These are phyloP conservation scores for Lasioglossum vierecki DNA, from an alignment of 2,888 invertebrate genomes.

Conservation along the genomic window DNA sequence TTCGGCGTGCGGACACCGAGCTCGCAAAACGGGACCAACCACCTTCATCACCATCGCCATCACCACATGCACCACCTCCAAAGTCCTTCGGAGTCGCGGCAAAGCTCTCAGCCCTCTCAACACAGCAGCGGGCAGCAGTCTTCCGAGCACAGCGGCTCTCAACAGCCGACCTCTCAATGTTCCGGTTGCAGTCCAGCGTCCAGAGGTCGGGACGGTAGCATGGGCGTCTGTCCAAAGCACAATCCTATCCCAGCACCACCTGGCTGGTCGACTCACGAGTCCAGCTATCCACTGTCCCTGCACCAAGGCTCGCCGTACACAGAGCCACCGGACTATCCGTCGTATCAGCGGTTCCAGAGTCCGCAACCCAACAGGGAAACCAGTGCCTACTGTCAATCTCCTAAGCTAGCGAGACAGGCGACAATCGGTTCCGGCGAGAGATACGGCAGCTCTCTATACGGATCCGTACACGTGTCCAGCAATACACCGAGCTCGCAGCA, in stretches of 20 bases:
- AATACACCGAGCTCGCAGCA: slow-evolving; percentile 72
- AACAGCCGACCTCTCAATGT: slow-evolving; percentile 71
- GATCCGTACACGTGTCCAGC: slow-evolving; percentile 71
- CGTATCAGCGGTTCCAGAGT: slow-evolving; percentile 77
- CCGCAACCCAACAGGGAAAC: slow-evolving; percentile 70
- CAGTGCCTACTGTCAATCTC: slow-evolving; percentile 62
- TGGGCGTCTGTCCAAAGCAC: slow-evolving; percentile 75
- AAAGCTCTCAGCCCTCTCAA: slow-evolving; percentile 61
- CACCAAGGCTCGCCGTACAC: slow-evolving; percentile 65
- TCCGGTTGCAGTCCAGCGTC: slow-evolving; percentile 75
- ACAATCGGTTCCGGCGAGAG: slow-evolving; percentile 78
- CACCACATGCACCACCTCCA: slow-evolving; percentile 63
- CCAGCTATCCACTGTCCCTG: slow-evolving; percentile 63
- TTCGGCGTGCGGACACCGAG: slow-evolving; percentile 84
- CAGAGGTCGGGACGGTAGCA: slow-evolving; percentile 69
- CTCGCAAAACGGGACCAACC: slow-evolving; percentile 73
- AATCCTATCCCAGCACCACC: slow-evolving; percentile 80
- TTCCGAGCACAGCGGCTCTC: slow-evolving; percentile 48
- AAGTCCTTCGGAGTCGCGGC: slow-evolving; percentile 53
- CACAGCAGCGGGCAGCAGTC: slow-evolving; percentile 50
- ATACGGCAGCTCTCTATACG: slow-evolving; percentile 78
- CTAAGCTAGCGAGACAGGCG: slow-evolving; percentile 64
- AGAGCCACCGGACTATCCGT: slow-evolving; percentile 73
- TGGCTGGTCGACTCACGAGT: slow-evolving; percentile 79
- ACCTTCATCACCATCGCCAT: slow-evolving; percentile 64